Base-by-base conservation (phyloP, 2,797 vertebrate genomes). In the Buphagus erythrorhynchus region DNA sequence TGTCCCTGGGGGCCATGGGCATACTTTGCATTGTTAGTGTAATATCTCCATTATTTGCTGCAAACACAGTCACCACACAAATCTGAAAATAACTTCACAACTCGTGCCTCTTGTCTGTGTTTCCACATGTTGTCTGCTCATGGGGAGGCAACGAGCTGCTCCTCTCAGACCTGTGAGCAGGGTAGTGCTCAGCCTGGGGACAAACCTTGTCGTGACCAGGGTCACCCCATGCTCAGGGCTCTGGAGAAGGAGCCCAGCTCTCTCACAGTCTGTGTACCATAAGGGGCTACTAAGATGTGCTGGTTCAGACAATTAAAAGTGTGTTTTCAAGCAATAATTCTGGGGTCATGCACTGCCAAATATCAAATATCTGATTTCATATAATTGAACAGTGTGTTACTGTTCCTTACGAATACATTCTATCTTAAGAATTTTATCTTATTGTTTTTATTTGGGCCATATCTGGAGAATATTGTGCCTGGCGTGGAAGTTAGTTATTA, bases 281-380 rank as follows among this genome's bases (percentile, higher is more conserved):
- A 94, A 94, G 86, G 73, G 91, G 54, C 62, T 65, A 13, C 73
- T 66, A 26, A 86, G 73, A 93, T 68, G 69, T 6, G 5, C 69
- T 91, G 80, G 88, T 72, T 90, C 88, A 82, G 83, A 79, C 82
- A 92, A 93, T 93, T 93, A 73, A 59, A 96, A 90, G 19, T 93
- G 28, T 22, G 10, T 86, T 94, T 96, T 76, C 88, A 69, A 90
- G 76, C 82, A 81, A 49, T 58, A 73, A 62, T 75, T 81, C 66
- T 69, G 69, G 72, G 83, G 80, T 95, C 73, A 55, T 36, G 76
- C 58, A 55, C 43, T 88, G 55, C 71, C 62, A 73, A n/a, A n/a
- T n/a, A 63, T 88, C 79, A 88, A 86, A 96, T 95, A 66, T 88
- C 68, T 95, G 73, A 84, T 90, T 95, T 93, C 77, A 49, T 79